Evolutionary conservation across 1,140 invertebrate genomes (phyloP).

Genomic region (Halesus radiatus): DNA sequence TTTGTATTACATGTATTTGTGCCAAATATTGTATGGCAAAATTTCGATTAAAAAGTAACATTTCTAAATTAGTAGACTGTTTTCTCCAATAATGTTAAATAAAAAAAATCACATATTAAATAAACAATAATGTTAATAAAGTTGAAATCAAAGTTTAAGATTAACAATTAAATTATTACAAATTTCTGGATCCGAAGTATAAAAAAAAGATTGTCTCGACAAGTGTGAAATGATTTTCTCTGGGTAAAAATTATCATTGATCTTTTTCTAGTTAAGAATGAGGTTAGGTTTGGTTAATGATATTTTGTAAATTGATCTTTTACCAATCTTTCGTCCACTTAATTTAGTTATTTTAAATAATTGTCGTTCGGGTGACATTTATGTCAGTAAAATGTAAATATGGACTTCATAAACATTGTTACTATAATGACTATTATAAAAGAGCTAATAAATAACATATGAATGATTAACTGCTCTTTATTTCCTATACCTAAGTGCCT

Average conservation of each 20-base stretch:
- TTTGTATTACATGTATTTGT: background rate
- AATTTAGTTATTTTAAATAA: slow-evolving; percentile 34
- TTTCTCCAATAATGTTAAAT: slow-evolving; percentile 8
- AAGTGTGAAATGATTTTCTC: slow-evolving; percentile 1
- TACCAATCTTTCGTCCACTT: slow-evolving; percentile 33
- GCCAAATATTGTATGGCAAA: background rate
- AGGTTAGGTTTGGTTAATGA: background rate
- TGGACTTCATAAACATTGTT: slow-evolving; percentile 47
- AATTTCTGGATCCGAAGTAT: slow-evolving; percentile 6
- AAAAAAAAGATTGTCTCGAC: background rate
- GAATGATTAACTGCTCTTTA: slow-evolving; percentile 54
- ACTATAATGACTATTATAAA: slow-evolving; percentile 53
- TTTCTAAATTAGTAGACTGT: slow-evolving; percentile 31
- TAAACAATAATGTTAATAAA: slow-evolving; percentile 1
- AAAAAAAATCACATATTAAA: background rate
- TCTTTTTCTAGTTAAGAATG: slow-evolving; percentile 18
- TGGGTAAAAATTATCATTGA: slow-evolving; percentile 5
- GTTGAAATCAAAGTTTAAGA: background rate
- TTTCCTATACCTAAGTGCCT: no score
- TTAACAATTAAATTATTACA: background rate
- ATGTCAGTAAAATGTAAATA: slow-evolving; percentile 41
- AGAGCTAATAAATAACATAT: slow-evolving; percentile 57
- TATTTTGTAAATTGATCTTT: slow-evolving; percentile 26
- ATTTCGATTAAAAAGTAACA: slow-evolving; percentile 8
- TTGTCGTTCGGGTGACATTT: slow-evolving; percentile 21